These are phyloP conservation scores for Brachylomia viminalis DNA, from an alignment of 2,888 invertebrate species.

Conservation along the genomic window DNA sequence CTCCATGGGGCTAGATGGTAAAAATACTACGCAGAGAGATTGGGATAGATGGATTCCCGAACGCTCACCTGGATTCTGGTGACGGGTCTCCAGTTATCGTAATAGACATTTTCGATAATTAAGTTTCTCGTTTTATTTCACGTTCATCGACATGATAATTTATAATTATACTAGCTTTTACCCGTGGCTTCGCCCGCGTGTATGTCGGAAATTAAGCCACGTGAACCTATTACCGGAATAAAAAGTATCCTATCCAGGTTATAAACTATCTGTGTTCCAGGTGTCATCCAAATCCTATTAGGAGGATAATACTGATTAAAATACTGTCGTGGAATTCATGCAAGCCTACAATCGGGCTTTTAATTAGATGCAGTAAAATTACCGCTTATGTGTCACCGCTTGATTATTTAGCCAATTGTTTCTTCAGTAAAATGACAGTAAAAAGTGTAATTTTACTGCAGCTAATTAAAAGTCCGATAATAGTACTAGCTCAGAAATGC, in stretches of 20 bases:
- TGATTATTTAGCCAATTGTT: no score
- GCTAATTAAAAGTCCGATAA: no score
- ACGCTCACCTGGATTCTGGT: constrained; percentile 75
- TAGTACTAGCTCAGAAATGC: no score
- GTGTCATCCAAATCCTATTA: neutral
- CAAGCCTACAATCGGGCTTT: neutral
- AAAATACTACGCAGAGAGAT: constrained; percentile 73
- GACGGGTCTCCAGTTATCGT: constrained; percentile 18
- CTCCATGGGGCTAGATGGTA: constrained; percentile 77
- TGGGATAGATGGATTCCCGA: constrained; percentile 72
- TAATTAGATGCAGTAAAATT: no score
- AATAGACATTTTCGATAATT: constrained; percentile 9
- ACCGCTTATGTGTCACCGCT: no score
- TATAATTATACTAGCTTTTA: neutral
- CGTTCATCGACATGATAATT: neutral
- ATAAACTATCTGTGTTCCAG: neutral
- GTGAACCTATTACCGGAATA: neutral
- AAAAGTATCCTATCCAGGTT: neutral
- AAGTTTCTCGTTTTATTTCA: constrained; percentile 24
- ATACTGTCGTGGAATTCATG: neutral
- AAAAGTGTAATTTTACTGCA: no score
- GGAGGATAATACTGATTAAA: neutral
- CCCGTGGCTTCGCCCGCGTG: neutral
- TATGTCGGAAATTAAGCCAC: neutral
- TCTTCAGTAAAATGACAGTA: no score